Evolutionary conservation across 2,888 invertebrate genomes (phyloP).

Genomic region (Drosophila emarginata): DNA sequence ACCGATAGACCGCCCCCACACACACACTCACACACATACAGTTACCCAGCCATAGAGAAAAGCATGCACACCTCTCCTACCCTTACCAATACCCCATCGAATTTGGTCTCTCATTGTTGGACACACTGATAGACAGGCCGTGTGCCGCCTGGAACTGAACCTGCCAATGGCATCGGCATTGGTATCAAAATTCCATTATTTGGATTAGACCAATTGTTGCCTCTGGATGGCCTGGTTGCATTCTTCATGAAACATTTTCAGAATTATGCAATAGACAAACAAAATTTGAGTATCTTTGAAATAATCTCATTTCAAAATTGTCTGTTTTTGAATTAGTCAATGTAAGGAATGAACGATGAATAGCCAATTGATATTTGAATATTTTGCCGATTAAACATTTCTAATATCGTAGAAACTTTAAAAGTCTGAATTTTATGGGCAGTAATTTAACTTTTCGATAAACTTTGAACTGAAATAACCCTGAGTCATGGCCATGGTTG

Average conservation of each 20-base stretch:
- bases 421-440: too few species aligned
- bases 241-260: background rate
- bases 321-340: background rate
- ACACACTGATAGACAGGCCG: conserved; percentile 35
- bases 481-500: too few species aligned
- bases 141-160: conserved; percentile 30
- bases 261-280: background rate
- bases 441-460: too few species aligned
- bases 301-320: background rate
- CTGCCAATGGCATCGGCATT: conserved; percentile 17
- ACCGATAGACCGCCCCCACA: background rate
- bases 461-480: too few species aligned
- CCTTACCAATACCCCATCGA: background rate
- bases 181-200: conserved; percentile 65
- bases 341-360: background rate
- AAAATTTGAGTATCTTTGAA: background rate
- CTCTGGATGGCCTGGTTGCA: conserved; percentile 1
- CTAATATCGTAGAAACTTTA: too few species aligned
- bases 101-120: background rate
- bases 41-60: background rate
- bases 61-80: background rate
- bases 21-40: background rate
- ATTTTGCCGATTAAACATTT: too few species aligned
- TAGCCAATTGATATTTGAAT: too few species aligned
- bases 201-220: conserved; percentile 64